Conservation (phyloP, 92 coral and sea anemone genomes). For the Porites divaricata region DNA sequence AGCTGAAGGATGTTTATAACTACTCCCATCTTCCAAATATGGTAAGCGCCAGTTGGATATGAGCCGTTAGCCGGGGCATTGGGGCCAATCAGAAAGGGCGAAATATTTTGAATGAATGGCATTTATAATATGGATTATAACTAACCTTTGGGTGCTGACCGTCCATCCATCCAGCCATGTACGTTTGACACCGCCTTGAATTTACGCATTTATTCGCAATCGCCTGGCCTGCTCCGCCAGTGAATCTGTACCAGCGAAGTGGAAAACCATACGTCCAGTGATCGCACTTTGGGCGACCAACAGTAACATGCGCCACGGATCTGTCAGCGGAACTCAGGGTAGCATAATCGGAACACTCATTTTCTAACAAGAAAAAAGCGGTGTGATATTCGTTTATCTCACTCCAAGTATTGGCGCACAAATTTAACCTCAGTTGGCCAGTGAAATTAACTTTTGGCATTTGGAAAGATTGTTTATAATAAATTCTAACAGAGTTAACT, state of each 20-base stretch:
- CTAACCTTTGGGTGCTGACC: slow-evolving; percentile 32
- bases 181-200: neutral
- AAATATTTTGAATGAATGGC: no score
- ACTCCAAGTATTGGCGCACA: no score
- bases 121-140: neutral
- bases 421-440: no score
- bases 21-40: no score
- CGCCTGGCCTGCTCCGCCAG: slow-evolving; percentile 27
- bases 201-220: neutral
- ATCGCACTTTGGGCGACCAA: slow-evolving; percentile 18
- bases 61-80: no score
- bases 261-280: slow-evolving; percentile 14
- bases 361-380: slow-evolving; percentile 1
- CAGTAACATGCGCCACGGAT: neutral
- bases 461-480: no score
- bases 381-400: no score
- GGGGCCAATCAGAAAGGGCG: no score
- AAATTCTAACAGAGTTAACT: no score
- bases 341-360: slow-evolving; percentile 23
- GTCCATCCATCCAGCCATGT: slow-evolving; percentile 31
- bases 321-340: slow-evolving; percentile 20
- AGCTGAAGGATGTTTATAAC: no score
- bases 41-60: no score
- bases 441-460: no score
- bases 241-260: slow-evolving; percentile 28